Conservation (phyloP, 2,113 vertebrate genomes). For the Psammodynastes pulverulentus region DNA sequence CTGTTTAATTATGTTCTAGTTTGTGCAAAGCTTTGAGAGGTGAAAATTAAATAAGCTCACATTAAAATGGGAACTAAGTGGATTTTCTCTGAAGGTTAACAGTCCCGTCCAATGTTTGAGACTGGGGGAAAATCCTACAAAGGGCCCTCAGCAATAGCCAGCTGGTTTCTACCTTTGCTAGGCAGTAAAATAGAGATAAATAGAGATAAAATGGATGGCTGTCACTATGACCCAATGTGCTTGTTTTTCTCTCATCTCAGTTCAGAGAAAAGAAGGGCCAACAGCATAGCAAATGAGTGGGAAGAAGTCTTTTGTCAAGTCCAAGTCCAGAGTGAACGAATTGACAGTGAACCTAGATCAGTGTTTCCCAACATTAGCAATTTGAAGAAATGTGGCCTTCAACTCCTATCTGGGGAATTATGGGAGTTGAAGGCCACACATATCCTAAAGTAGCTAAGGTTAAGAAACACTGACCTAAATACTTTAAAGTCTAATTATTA, state of each 20-base stretch:
- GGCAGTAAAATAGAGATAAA: background rate
- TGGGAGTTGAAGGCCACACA: background rate
- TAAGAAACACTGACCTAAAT: background rate
- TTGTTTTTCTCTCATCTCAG: background rate
- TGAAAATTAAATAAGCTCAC: background rate
- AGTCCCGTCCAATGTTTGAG: background rate
- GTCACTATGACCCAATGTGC: background rate
- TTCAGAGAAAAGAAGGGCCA: background rate
- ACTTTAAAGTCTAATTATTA: background rate
- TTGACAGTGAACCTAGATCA: background rate
- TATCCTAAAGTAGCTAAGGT: background rate
- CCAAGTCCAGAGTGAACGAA: background rate
- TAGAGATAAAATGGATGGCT: background rate
- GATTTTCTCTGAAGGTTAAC: background rate
- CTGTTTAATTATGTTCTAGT: background rate
- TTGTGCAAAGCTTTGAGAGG: background rate
- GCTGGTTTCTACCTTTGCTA: background rate
- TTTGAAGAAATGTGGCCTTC: background rate
- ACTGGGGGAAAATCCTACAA: background rate
- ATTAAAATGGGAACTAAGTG: background rate
- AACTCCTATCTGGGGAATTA: background rate
- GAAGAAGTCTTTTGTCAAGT: background rate
- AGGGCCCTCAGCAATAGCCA: background rate
- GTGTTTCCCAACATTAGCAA: background rate
- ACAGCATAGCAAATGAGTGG: background rate